A percentile compares a stretch with the other conserved stretches of the same genome.
phyloP scores from a whole-genome alignment of 2,888 invertebrate species.

The Junonia oenone region DNA sequence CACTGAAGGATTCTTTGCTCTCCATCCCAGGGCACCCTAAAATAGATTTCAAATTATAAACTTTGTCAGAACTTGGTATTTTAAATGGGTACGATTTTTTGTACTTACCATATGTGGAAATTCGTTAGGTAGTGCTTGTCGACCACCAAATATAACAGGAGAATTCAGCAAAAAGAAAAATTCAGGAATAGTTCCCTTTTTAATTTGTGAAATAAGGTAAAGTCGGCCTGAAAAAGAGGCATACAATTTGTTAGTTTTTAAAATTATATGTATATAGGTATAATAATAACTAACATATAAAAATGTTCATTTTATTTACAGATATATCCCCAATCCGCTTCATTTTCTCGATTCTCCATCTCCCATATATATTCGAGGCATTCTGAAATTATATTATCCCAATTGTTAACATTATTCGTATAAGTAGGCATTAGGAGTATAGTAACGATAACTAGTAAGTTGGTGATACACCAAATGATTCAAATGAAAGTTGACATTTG shows the following conservation, averaged over 20 bases:
- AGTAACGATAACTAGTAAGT: too few relatives aligned
- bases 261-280: too few relatives aligned
- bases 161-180: slow-evolving; percentile 24
- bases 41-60: not conserved
- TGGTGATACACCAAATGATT: too few relatives aligned
- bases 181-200: slow-evolving; percentile 22
- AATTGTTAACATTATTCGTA: too few relatives aligned
- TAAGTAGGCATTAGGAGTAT: too few relatives aligned
- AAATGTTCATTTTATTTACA: slow-evolving; percentile 39
- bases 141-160: slow-evolving; percentile 38
- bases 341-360: slow-evolving; percentile 34
- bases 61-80: not conserved
- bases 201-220: slow-evolving; percentile 22
- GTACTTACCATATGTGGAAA: slow-evolving; percentile 52
- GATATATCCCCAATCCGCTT: slow-evolving; percentile 22
- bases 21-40: slow-evolving; percentile 47
- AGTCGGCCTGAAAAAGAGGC: slow-evolving; percentile 21
- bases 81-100: not conserved
- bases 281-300: not conserved
- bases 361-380: slow-evolving; percentile 29
- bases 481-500: too few relatives aligned
- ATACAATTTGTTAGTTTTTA: too few relatives aligned
- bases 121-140: slow-evolving; percentile 40
- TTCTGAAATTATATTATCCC: slow-evolving; percentile 27
- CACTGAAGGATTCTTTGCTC: slow-evolving; percentile 25